Conservation (phyloP, 2,888 invertebrate species). For the Psylliodes chrysocephalus region DNA sequence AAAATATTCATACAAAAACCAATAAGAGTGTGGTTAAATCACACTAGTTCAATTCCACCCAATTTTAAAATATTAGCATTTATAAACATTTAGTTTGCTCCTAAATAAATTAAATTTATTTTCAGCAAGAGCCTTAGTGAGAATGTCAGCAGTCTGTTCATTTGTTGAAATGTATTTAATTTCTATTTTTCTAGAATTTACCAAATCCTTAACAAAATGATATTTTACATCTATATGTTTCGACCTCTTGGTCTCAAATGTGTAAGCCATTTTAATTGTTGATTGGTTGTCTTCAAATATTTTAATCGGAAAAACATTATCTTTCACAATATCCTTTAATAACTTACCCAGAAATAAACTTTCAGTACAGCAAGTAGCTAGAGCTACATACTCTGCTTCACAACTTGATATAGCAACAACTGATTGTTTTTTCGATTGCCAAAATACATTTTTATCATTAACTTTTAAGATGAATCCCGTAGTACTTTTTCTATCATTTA, state of each 20-base stretch:
- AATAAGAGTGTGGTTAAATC: no score
- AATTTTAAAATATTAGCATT: no score
- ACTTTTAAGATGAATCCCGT: conserved; percentile 38
- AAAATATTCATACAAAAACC: no score
- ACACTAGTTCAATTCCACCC: no score
- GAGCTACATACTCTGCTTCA: conserved; percentile 44
- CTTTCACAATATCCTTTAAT: conserved; percentile 27
- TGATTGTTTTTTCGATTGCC: conserved; percentile 42
- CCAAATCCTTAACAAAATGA: conserved; percentile 30
- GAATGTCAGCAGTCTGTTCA: no score
- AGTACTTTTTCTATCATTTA: conserved; percentile 38
- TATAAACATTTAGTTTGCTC: no score
- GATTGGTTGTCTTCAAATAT: background rate
- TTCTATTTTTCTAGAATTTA: no score
- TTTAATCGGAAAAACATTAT: conserved; percentile 30
- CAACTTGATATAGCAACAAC: conserved; percentile 39
- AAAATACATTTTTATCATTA: conserved; percentile 37
- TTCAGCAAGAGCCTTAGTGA: no score
- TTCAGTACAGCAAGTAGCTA: conserved; percentile 39
- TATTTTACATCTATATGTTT: conserved; percentile 39
- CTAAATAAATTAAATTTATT: no score
- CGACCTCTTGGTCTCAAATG: conserved; percentile 37
- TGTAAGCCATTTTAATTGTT: conserved; percentile 32
- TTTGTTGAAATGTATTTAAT: no score
- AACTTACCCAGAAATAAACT: conserved; percentile 40